phyloP scores from a whole-genome alignment of 2,113 vertebrate genomes.

The Charina bottae region DNA sequence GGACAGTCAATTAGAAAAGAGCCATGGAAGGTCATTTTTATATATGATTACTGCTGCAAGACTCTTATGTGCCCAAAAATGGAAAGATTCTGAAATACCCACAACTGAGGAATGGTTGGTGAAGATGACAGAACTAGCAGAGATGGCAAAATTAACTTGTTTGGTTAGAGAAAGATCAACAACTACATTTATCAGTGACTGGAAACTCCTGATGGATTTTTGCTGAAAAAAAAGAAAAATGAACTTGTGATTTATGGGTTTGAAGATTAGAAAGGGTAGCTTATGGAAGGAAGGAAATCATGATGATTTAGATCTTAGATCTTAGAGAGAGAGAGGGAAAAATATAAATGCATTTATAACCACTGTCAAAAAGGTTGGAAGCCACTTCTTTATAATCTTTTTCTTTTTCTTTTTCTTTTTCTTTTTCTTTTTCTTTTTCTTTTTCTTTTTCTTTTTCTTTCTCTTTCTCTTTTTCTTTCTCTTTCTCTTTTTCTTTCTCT shows the following conservation, averaged over 20 bases:
- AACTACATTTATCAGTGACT: not conserved
- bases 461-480: not conserved
- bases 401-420: too few species aligned
- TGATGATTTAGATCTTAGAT: too few species aligned
- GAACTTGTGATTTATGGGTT: not conserved
- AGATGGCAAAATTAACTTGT: not conserved
- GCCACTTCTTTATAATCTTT: not conserved
- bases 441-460: too few species aligned
- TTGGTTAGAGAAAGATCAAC: not conserved
- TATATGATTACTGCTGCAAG: not conserved
- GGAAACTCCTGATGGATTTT: not conserved
- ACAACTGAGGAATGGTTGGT: not conserved
- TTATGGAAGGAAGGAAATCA: not conserved
- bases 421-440: too few species aligned
- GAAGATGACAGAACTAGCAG: not conserved
- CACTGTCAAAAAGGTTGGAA: not conserved
- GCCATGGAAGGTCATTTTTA: not conserved
- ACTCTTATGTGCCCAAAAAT: not conserved
- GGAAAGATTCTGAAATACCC: not conserved
- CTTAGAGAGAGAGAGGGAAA: not conserved
- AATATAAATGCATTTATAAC: not conserved
- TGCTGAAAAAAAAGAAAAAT: not conserved
- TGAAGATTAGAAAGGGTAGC: not conserved
- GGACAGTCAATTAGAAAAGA: not conserved
- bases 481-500: not conserved